Conservation (phyloP, 2,888 invertebrate species). For the Abscondita cerata region DNA sequence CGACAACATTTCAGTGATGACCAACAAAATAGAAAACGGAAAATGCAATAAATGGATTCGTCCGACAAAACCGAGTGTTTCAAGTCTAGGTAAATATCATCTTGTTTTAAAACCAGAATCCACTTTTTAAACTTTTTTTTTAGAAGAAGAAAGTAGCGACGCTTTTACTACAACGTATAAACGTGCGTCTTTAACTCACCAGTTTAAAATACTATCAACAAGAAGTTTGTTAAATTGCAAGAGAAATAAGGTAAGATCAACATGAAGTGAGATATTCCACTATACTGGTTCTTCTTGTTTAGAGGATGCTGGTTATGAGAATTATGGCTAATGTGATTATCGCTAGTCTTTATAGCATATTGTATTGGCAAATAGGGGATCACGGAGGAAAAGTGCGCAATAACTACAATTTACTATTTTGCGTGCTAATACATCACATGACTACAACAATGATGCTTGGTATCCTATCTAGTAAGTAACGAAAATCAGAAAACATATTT, state of each 20-base stretch:
- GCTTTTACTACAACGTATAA: neutral
- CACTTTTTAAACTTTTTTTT: too few relatives aligned
- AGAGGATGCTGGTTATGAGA: slow-evolving; percentile 81
- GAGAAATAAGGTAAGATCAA: slow-evolving; percentile 69
- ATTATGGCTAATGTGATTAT: slow-evolving; percentile 76
- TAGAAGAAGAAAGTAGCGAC: slow-evolving; percentile 42
- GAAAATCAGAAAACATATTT: neutral
- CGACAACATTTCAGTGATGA: slow-evolving; percentile 73
- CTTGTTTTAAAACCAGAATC: too few relatives aligned
- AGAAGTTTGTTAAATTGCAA: slow-evolving; percentile 77
- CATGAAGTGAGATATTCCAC: too few relatives aligned
- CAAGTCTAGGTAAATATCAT: neutral
- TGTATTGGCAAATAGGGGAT: slow-evolving; percentile 77
- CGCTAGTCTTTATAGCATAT: slow-evolving; percentile 77
- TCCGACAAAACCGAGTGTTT: slow-evolving; percentile 65
- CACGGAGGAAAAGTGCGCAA: slow-evolving; percentile 80
- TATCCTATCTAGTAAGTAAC: slow-evolving; percentile 79
- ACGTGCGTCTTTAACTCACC: slow-evolving; percentile 68
- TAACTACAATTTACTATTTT: slow-evolving; percentile 88
- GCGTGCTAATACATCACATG: slow-evolving; percentile 91
- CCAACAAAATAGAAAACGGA: slow-evolving; percentile 76
- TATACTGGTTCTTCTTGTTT: slow-evolving; percentile 45
- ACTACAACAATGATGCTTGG: slow-evolving; percentile 92
- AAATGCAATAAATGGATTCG: slow-evolving; percentile 66
- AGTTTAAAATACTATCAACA: slow-evolving; percentile 72